phyloP scores from a whole-genome alignment of 2,113 vertebrate species.

The Aldabrachelys gigantea region DNA sequence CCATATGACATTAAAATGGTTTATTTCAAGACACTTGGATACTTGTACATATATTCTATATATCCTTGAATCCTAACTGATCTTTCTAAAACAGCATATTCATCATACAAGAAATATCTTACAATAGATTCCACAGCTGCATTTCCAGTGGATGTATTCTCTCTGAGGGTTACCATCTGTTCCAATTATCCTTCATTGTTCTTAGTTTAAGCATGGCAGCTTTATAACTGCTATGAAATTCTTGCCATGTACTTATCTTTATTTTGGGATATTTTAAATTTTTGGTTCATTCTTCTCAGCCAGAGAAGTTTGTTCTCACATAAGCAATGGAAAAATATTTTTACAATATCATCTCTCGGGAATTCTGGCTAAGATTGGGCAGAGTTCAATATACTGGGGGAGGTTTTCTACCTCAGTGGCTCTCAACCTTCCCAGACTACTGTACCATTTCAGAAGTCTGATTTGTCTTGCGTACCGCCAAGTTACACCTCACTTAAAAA shows the following conservation, averaged over 20 bases:
- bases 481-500: too few species aligned
- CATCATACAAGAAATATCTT: slow-evolving; percentile 61
- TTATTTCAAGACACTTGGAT: slow-evolving; percentile 44
- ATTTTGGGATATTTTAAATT: background rate
- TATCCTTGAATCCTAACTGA: slow-evolving; percentile 49
- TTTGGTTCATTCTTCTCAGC: background rate
- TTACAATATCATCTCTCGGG: background rate
- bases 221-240: slow-evolving; percentile 69
- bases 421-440: too few species aligned
- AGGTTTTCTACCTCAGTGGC: too few species aligned
- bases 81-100: slow-evolving; percentile 63
- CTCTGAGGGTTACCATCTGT: slow-evolving; percentile 74
- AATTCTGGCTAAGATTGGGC: background rate
- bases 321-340: background rate
- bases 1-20: slow-evolving; percentile 7
- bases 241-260: slow-evolving; percentile 49
- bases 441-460: too few species aligned
- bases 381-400: background rate
- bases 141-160: slow-evolving; percentile 63
- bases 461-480: too few species aligned
- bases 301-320: slow-evolving; percentile 7
- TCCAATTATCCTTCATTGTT: slow-evolving; percentile 76
- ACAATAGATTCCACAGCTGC: slow-evolving; percentile 70
- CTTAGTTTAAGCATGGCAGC: slow-evolving; percentile 65
- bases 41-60: background rate